phyloP scores from a whole-genome alignment of 2,797 vertebrate genomes.

The Carcharodon carcharias region DNA sequence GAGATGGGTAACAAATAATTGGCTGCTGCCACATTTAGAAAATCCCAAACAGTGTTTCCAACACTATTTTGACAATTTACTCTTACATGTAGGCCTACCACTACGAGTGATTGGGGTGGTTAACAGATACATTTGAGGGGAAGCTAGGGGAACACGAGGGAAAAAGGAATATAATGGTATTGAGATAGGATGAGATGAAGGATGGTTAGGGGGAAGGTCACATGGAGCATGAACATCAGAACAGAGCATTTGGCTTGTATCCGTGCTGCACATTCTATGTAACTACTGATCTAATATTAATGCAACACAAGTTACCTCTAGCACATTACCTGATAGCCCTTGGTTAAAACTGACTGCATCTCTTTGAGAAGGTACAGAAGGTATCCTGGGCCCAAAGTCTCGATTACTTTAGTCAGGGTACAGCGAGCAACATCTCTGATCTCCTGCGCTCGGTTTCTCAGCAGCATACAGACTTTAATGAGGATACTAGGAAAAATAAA shows the following conservation, averaged over 20 bases:
- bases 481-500: conserved; percentile 66
- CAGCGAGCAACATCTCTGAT: conserved; percentile 81
- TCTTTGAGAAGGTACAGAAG: conserved; percentile 85
- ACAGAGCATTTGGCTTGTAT: neutral
- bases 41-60: neutral
- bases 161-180: too few species aligned
- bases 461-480: conserved; percentile 80
- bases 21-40: neutral
- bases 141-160: neutral
- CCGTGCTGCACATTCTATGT: neutral
- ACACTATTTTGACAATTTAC: neutral
- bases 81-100: neutral
- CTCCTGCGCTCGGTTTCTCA: conserved; percentile 91
- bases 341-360: conserved; percentile 75
- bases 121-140: neutral
- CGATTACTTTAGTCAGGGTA: conserved; percentile 83
- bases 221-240: neutral
- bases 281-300: neutral
- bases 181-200: neutral
- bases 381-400: conserved; percentile 75
- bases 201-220: neutral
- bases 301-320: too few species aligned
- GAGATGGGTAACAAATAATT: neutral
- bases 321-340: conserved; percentile 83
- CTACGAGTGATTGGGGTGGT: neutral